Conservation (phyloP, 2,888 invertebrate species). For the Tetragnatha montana region DNA sequence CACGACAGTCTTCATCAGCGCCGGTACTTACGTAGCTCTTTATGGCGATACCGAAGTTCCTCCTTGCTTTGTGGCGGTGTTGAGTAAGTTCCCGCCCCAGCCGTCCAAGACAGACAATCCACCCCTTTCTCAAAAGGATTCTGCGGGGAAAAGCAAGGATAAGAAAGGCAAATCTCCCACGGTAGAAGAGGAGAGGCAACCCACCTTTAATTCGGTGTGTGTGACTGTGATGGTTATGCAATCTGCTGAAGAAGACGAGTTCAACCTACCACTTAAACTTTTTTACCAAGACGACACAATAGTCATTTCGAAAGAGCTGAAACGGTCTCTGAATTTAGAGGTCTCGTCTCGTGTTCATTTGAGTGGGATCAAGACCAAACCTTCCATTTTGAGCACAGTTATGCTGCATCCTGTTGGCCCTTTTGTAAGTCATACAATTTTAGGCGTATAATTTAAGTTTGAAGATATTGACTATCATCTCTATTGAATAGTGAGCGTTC, state of each 20-base stretch:
- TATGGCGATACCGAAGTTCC: slow-evolving; percentile 49
- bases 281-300: slow-evolving; percentile 52
- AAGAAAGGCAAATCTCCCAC: neutral
- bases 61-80: slow-evolving; percentile 63
- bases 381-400: slow-evolving; percentile 30
- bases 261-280: slow-evolving; percentile 22
- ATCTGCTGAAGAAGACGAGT: slow-evolving; percentile 58
- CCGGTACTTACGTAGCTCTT: slow-evolving; percentile 34
- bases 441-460: neutral
- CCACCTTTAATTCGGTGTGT: slow-evolving; percentile 39
- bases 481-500: neutral
- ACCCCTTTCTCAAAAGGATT: neutral
- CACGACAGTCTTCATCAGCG: slow-evolving; percentile 56
- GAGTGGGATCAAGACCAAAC: slow-evolving; percentile 36
- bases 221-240: slow-evolving; percentile 62
- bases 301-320: slow-evolving; percentile 62
- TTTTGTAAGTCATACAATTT: slow-evolving; percentile 31
- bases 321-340: slow-evolving; percentile 62
- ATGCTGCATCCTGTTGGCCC: slow-evolving; percentile 37
- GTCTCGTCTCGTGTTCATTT: slow-evolving; percentile 52
- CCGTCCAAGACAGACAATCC: slow-evolving; percentile 2
- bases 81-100: slow-evolving; percentile 38
- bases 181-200: neutral
- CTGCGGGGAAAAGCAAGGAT: neutral
- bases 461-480: neutral